Evolutionary conservation across 2,888 invertebrate species (phyloP).

Genomic region (Anagyrus pseudococci): DNA sequence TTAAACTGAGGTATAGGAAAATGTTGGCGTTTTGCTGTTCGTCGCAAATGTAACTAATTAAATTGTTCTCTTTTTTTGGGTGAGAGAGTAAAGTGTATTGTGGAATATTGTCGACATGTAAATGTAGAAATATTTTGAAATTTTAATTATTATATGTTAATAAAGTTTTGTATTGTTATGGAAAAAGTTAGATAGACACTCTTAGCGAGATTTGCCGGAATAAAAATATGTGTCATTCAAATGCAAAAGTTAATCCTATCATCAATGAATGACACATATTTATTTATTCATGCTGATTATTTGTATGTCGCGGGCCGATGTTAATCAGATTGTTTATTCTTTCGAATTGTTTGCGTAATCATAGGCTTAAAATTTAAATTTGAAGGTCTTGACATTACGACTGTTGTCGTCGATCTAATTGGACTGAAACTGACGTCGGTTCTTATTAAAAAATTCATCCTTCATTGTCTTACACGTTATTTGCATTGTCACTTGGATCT

Average conservation of each 20-base stretch:
- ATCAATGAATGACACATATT: conserved; percentile 9
- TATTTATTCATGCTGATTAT: conserved; percentile 15
- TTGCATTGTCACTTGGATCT: conserved; percentile 22
- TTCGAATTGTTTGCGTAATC: conserved; percentile 27
- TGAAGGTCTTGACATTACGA: conserved; percentile 22
- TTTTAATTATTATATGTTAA: too few relatives aligned
- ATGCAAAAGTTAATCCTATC: neutral
- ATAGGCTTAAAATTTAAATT: conserved; percentile 12
- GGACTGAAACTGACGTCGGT: conserved; percentile 26
- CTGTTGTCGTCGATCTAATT: conserved; percentile 26
- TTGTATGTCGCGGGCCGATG: conserved; percentile 6
- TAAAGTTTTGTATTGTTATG: too few relatives aligned
- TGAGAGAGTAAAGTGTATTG: too few relatives aligned
- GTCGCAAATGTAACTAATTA: too few relatives aligned
- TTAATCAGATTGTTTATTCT: conserved; percentile 7
- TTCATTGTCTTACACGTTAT: conserved; percentile 29
- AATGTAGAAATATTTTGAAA: too few relatives aligned
- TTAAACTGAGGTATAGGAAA: too few relatives aligned
- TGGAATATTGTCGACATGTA: too few relatives aligned
- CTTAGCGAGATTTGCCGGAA: too few relatives aligned
- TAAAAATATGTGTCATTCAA: conserved; percentile 18
- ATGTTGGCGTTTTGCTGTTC: too few relatives aligned
- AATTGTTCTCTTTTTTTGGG: conserved; percentile 1
- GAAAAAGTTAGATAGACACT: too few relatives aligned
- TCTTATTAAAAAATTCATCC: conserved; percentile 13